Base-by-base conservation (phyloP, 1,140 invertebrate genomes). In the Hycleus phaleratus region DNA sequence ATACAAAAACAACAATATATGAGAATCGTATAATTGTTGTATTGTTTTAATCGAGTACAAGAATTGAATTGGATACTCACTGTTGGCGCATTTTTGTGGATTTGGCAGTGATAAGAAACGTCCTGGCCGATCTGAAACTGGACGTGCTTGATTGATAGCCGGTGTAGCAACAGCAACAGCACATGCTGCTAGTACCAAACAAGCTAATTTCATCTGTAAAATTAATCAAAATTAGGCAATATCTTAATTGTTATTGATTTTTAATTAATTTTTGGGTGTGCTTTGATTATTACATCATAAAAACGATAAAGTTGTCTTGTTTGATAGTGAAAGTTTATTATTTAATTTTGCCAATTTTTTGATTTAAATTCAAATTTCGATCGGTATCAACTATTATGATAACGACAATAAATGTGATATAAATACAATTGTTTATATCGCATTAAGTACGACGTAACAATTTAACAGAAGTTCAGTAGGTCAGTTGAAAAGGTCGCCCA, bases 91-190 rank as follows among this genome's bases (percentile, higher is more conserved):
- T 79, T 91, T 91, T 68, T 86, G 79, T 58, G 88, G 80, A 55
- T 83, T 78, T 24, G 88, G 88, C 51, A 90, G 79, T 46, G 88
- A 85, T 49, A 91, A 78, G 77, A 91, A 91, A 69, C 88, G 78
- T 68, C 88, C 88, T 6, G 72, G 72, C 38, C 69, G 54, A 56
- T 72, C 72, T 3, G 69, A 72, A 24, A 68, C 67, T 5, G 67
- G 64, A 45, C 70, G 64, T 10, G 56, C 59, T 64, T 73, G 61
- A 26, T 61, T 65, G 18, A 65, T 62, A 11, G 61, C 66, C 26
- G 68, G 63, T 24, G 61, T 64, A 43, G 65, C 62, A 7, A 64
- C 40, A 11, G 59, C 58, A 25, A 58, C 46, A 18, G 61, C 55
- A 49, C 61, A 68, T 32, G 61, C 62, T 40, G 58, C 61, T 42